Base-by-base conservation (phyloP, 2,113 vertebrate species). In the Cheirogaleus medius region DNA sequence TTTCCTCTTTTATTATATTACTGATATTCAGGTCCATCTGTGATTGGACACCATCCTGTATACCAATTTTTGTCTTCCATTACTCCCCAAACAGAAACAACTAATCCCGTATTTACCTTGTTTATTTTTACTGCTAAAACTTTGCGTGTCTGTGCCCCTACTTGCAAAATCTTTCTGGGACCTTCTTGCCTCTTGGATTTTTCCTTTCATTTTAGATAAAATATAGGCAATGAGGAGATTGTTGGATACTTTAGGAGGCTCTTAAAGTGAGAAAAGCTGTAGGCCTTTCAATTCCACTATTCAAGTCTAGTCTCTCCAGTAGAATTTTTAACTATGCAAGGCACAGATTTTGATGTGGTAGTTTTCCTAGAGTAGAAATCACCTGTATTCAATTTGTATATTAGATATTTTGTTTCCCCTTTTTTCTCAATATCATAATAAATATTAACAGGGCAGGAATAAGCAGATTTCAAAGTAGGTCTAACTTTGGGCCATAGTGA, bases 351-450 rank as follows among this genome's bases (percentile, higher is more conserved):
- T 78, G 73, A 68, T 81, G 18, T 58, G 76, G 15, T 56, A 78
- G 11, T 94, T 81, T 95, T 94, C 20, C 9, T 78, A 66, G 37
- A 88, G 37, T 85, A 69, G 71, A 77, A 85, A 88, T 86, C 52
- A 91, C n/a, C 18, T 94, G 7, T 23, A n/a, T 91, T 90, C 11
- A 20, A 20, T 64, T 71, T 87, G 3, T 44, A 44, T 85, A 82
- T 96, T 73, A 93, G 37, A 78, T 47, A 71, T 20, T 69, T 71
- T 42, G 87, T 86, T 17, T 69, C 21, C 11, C 7, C 58, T 81
- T 69, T 95, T 81, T 81, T 20, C 18, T 87, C 23, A 66, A 3
- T 83, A 74, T 91, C 4, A 85, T 63, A 63, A n/a, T 91, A 66
- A 17, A 29, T 71, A 25, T 80, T 78, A 77, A 3, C 73, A 71